These are phyloP conservation scores for Steatocranus sp. DNA, from an alignment of 2,797 vertebrate genomes.

Conservation along the genomic window DNA sequence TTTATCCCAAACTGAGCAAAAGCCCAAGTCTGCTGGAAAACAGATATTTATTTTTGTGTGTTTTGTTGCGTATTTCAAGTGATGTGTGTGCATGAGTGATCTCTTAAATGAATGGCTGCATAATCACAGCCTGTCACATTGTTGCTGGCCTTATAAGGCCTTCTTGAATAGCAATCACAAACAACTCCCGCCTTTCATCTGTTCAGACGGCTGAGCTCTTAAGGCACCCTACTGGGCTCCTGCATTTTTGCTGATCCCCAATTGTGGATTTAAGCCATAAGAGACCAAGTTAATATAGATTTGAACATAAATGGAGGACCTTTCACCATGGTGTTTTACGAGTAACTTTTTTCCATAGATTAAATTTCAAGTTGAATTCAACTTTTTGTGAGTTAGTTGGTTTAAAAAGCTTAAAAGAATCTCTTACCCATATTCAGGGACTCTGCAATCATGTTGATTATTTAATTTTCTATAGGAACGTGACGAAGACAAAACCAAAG, in stretches of 20 bases:
- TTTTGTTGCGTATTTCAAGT: not conserved
- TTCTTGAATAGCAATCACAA: constrained; percentile 48
- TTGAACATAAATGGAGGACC: constrained; percentile 32
- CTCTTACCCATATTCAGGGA: constrained; percentile 1
- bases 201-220: constrained; percentile 44
- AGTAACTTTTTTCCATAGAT: not conserved
- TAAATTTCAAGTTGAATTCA: constrained; percentile 25
- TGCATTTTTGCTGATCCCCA: constrained; percentile 40
- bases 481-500: constrained; percentile 1
- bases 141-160: constrained; percentile 32
- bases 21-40: constrained; percentile 1
- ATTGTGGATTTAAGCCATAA: constrained; percentile 57
- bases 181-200: constrained; percentile 50
- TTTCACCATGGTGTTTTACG: constrained; percentile 22
- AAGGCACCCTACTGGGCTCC: constrained; percentile 47
- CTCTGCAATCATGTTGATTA: not conserved
- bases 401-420: constrained; percentile 10
- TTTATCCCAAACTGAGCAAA: not conserved
- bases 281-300: constrained; percentile 57
- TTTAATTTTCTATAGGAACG: constrained; percentile 6
- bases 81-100: constrained; percentile 6
- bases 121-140: constrained; percentile 47
- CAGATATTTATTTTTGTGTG: not conserved
- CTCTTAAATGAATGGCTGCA: constrained; percentile 29
- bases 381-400: constrained; percentile 22